Base-by-base conservation (phyloP, 2,888 invertebrate species). In the Acholoe squamosa region DNA sequence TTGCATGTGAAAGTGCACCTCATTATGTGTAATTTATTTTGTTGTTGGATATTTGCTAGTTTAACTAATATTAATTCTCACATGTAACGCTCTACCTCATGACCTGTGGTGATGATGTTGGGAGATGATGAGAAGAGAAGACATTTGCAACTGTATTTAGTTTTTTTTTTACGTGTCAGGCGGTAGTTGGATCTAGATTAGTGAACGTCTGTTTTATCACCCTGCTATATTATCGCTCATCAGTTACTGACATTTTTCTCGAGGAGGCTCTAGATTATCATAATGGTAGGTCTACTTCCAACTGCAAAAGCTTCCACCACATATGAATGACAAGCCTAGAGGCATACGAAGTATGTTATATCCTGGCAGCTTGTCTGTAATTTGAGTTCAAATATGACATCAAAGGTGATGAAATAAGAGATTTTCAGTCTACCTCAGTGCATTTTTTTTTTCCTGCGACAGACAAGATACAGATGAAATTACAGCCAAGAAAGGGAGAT, bases 1-100 rank as follows among this genome's bases (percentile, higher is more conserved):
- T 52, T 86, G 86, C 86, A 86, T 86, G 86, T 86, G 14, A 86
- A 52, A 25, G 25, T 86, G 86, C 86, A 52, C 52, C 54, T 54
- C 54, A 86, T 86, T 86, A 54, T 28, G 28, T 86, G 86, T 86
- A 86, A 86, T 86, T 86, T 86, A 86, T 86, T 86, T 86, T 56
- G 86, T 86, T 86, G 86, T 86, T 86, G 86, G 86, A 86, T 54
- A 86, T 86, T 86, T 86, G 52, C 1, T 86, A 86, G 86, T 54
- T 86, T 54, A 54, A 56, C 43, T 86, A n/a, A 52, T 86, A 43
- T 7, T 43, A 54, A 28, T 86, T 86, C 86, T 86, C 86, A 31
- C 52, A 54, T 22, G 33, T 86, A 86, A 52, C 86, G 54, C 56
- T 54, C 86, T 86, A 86, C 86, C 86, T 86, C 86, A 86, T 54